A percentile compares a stretch with the other conserved stretches of the same genome.
phyloP scores from a whole-genome alignment of 2,113 vertebrate genomes.

The Chamaea fasciata region DNA sequence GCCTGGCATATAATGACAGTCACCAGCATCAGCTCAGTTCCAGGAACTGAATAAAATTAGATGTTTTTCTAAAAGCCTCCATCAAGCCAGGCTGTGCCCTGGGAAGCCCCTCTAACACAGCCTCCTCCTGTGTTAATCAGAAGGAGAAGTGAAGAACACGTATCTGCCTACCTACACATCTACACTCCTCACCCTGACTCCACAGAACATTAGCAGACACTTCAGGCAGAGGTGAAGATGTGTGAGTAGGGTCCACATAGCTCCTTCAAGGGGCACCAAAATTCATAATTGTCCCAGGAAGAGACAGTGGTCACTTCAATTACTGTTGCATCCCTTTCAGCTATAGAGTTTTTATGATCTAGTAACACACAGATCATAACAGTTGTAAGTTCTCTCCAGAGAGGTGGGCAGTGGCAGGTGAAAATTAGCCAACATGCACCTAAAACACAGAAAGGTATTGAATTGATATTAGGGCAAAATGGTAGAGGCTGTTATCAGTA shows the following conservation, averaged over 20 bases:
- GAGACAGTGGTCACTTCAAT: background rate
- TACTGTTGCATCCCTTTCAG: background rate
- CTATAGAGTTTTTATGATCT: background rate
- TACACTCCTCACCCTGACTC: background rate
- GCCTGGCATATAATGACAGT: background rate
- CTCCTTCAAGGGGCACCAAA: background rate
- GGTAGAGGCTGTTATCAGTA: background rate
- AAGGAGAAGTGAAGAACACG: background rate
- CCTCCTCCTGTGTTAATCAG: background rate
- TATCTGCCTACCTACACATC: background rate
- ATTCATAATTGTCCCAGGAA: background rate
- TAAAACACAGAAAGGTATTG: background rate
- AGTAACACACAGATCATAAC: background rate
- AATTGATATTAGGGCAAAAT: background rate
- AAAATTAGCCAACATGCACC: background rate
- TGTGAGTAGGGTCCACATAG: background rate
- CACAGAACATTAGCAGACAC: background rate
- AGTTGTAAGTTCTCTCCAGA: background rate
- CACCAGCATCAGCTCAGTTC: background rate
- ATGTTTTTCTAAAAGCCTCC: background rate
- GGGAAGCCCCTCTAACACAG: background rate
- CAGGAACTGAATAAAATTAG: background rate
- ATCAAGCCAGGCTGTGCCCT: background rate
- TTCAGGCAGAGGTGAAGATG: background rate
- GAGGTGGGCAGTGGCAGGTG: background rate